Base-by-base conservation (phyloP, 2,797 vertebrate genomes). In the Manis javanica region DNA sequence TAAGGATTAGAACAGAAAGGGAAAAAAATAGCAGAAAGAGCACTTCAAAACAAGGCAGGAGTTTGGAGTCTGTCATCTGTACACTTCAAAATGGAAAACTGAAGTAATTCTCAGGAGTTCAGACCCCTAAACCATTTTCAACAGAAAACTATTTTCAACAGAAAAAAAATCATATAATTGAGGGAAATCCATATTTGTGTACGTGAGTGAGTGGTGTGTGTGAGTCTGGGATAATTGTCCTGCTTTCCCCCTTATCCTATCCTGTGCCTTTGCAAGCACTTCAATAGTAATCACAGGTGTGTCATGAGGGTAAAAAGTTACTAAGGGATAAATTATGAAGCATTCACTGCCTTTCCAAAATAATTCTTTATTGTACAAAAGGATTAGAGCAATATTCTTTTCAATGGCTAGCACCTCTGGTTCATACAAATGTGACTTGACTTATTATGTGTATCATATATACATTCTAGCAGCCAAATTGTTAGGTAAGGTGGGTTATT, bases 371-470 rank as follows among this genome's bases (percentile, higher is more conserved):
- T 55, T 79, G 89, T 59, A 69, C 31, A 53, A 59, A 95, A 77
- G 29, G 4, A 39, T 74, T 23, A n/a, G 37, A 82, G 46, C 91
- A 78, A 7, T 53, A 64, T 42, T 89, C 7, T 31, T 82, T 90
- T 91, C 69, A 81, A 84, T 42, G 31, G 4, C 55, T 39, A 69
- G n/a, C 23, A 53, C n/a, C 34, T 93, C 61, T 49, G 88, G 77
- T 24, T 95, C 83, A 46, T 63, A 88, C 11, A 78, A 79, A 75
- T 84, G 68, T 88, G 31, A 88, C 59, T 94, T 63, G 49, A 79
- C 89, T 95, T 83, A 4, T 55, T 85, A 79, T 87, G 72, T 79
- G 21, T 68, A 53, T 87, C 75, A n/a, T 14, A 24, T 18, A 53
- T 42, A 49, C 26, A 59, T 69, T 77, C 83, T 42, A 37, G 21